Base-by-base conservation (phyloP, 1,140 invertebrate species). In the Atopsyche davidsoni region DNA sequence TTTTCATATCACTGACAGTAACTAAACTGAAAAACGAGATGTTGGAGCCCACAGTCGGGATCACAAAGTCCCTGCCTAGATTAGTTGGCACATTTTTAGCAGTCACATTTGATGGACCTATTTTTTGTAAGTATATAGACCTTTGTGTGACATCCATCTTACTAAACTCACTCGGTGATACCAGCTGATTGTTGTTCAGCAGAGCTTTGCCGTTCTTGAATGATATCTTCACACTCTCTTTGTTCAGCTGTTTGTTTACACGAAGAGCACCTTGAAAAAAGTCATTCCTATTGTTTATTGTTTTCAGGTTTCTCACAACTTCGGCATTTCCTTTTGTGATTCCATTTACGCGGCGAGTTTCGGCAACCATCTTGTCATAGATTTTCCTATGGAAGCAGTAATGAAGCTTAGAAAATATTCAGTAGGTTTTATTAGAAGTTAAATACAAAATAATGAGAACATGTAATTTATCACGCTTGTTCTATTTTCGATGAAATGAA, bases 211-310 rank as follows among this genome's bases (percentile, higher is more conserved):
- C 55, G 9, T 24, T 32, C 13, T 31, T 46, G 9, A 57, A 36
- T 17, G 55, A 48, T 17, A 57, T 53, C 36, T 44, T 45, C 7
- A 57, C 45, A 10, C 49, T 35, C 13, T 59, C 45, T 34, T 55
- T 11, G 36, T 59, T 59, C 4, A 60, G 38, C 22, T 58, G 24
- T 44, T 60, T 60, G 28, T 60, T 55, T 23, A 56, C 32, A 9
- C 53, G 41, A 10, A 60, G 17, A 2, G 50, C 24, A 2, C 43
- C 47, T 40, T 51, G 46, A 46, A 60, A 60, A 42, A 60, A 60
- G 36, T 55, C 42, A 44, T 60, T 51, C 24, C 42, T 51, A 31
- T 60, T 51, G 2, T 39, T 38, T 6, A 60, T 60, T 24, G 36
- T 42, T n/a, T 13, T 52, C 31, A 58, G 25, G 13, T 46, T 40